These are phyloP conservation scores for Hydrotaea cyrtoneurina DNA, from an alignment of 2,888 invertebrate genomes.

Conservation along the genomic window DNA sequence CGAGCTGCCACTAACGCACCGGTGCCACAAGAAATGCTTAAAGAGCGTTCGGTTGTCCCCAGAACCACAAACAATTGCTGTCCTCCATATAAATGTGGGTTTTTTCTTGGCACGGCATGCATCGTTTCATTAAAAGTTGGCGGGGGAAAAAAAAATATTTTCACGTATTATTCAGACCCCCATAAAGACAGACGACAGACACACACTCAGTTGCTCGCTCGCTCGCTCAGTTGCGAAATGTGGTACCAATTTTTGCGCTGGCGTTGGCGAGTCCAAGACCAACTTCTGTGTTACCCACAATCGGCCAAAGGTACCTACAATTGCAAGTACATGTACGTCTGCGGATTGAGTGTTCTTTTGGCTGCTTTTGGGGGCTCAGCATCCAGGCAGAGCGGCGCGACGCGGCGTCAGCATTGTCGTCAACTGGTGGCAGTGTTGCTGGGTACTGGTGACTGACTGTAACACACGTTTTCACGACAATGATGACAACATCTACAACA, in stretches of 20 bases:
- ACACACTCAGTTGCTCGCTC: not conserved
- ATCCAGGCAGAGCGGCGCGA: constrained; percentile 10
- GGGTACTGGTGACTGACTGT: constrained; percentile 75
- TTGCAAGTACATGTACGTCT: not conserved
- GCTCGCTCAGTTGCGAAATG: not conserved
- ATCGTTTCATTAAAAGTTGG: constrained; percentile 45
- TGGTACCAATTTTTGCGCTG: not conserved
- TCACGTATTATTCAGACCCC: constrained; percentile 46
- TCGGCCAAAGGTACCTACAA: constrained; percentile 11
- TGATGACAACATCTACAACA: constrained; percentile 73
- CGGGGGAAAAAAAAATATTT: constrained; percentile 36
- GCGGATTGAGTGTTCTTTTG: constrained; percentile 22
- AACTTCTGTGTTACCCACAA: constrained; percentile 64
- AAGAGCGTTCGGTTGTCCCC: not conserved
- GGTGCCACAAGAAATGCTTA: not conserved
- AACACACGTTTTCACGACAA: constrained; percentile 76
- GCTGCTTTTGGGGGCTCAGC: constrained; percentile 5
- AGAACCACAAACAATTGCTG: constrained; percentile 27
- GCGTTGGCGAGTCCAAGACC: not conserved
- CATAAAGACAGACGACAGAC: constrained; percentile 28
- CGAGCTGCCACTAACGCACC: not conserved
- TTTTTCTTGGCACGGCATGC: constrained; percentile 30
- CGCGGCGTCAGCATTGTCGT: constrained; percentile 7
- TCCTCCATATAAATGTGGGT: constrained; percentile 15
- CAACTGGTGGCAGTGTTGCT: constrained; percentile 29